Evolutionary conservation across 2,797 vertebrate genomes (phyloP).

Genomic region (Pipistrellus pipistrellus): DNA sequence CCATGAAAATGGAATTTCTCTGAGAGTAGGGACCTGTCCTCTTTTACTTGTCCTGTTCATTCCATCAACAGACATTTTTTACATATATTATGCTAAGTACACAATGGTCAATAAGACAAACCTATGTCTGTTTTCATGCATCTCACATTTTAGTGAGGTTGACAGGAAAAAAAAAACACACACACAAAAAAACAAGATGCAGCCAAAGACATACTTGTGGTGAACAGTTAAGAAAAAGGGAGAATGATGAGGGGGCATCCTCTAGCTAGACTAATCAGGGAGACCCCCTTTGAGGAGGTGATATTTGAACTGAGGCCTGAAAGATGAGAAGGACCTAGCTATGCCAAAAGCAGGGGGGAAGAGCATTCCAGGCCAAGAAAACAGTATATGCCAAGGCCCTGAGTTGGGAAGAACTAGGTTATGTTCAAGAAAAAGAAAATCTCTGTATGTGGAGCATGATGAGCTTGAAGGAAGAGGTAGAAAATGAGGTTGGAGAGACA

Average conservation of each 20-base stretch:
- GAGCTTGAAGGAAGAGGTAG: constrained; percentile 23
- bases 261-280: constrained; percentile 21
- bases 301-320: constrained; percentile 55
- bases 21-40: not conserved
- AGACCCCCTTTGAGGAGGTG: not conserved
- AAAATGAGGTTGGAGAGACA: constrained; percentile 61
- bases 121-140: not conserved
- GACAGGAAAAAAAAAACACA: constrained; percentile 24
- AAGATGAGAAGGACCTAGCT: constrained; percentile 19
- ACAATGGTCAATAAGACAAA: constrained; percentile 21
- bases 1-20: constrained; percentile 50
- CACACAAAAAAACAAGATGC: not conserved
- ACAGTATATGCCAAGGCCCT: constrained; percentile 25
- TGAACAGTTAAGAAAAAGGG: constrained; percentile 35
- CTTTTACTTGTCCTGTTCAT: not conserved
- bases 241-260: not conserved
- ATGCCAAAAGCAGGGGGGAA: not conserved
- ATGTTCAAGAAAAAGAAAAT: constrained; percentile 61
- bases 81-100: not conserved
- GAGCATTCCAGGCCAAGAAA: constrained; percentile 17
- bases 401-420: constrained; percentile 34
- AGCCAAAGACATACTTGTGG: constrained; percentile 14
- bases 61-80: constrained; percentile 9
- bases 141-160: not conserved
- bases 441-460: not conserved